Percentiles rank a stretch among this genome's conserved stretches.
Conservation (phyloP, 2,113 vertebrate species). For the Larimichthys polyactis region DNA sequence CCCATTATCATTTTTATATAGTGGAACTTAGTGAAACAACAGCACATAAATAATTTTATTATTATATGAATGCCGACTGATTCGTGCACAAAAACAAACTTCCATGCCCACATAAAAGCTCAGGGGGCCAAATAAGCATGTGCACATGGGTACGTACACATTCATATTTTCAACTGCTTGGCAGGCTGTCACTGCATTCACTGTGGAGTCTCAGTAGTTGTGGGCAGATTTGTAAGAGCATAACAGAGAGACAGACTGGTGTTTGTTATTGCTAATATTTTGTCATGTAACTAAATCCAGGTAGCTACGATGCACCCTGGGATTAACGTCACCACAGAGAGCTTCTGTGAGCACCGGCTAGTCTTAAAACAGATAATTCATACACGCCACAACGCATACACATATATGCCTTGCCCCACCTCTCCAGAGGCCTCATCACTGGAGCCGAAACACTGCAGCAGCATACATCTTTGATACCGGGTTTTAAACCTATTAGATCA, state of each 20-base stretch:
- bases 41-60: slow-evolving; percentile 16
- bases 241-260: slow-evolving; percentile 40
- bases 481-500: slow-evolving; percentile 76
- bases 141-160: slow-evolving; percentile 47
- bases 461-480: slow-evolving; percentile 76
- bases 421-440: slow-evolving; percentile 76
- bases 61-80: slow-evolving; percentile 41
- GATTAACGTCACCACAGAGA: slow-evolving; percentile 55
- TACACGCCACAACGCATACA: slow-evolving; percentile 40
- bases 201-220: slow-evolving; percentile 49
- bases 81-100: slow-evolving; percentile 49
- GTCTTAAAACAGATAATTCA: slow-evolving; percentile 52
- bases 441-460: slow-evolving; percentile 70
- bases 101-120: slow-evolving; percentile 47
- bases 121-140: slow-evolving; percentile 51
- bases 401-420: slow-evolving; percentile 46
- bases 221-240: slow-evolving; percentile 56
- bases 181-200: slow-evolving; percentile 62
- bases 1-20: slow-evolving; percentile 48
- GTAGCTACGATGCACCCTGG: slow-evolving; percentile 29
- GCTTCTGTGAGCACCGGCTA: slow-evolving; percentile 21
- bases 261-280: slow-evolving; percentile 68
- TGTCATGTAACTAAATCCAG: slow-evolving; percentile 54
- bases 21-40: slow-evolving; percentile 3
- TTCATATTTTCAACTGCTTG: slow-evolving; percentile 50